Evolutionary conservation across 2,797 vertebrate species (phyloP), one percentile per base, ranked within the genome.

Genomic region (Emydoidea blandingii): DNA sequence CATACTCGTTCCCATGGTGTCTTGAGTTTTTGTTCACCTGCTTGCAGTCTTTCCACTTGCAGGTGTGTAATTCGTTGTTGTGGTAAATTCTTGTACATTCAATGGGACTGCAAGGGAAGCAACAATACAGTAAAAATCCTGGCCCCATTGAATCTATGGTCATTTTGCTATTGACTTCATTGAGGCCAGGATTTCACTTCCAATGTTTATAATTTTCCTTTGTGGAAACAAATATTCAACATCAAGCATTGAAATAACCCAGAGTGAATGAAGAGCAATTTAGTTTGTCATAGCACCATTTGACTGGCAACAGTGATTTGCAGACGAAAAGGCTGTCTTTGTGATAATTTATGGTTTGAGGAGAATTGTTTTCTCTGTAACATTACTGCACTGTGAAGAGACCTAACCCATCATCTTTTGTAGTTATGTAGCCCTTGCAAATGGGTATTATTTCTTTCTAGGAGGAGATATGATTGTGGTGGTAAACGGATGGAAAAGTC

Each of bases 241-340:
- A 65, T n/a, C 57, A 72, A 87, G 41, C 12, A 37, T 44, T 72
- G 25, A 89, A 94, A 89, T 68, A 89, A 88, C 49, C 12, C 59
- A 18, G 80, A 88, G n/a, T 59, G 79, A 5, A 31, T 85, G 91
- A 96, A 88, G 56, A 97, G 93, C 79, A 89, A 54, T 62, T 23
- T 79, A 57, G 59, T 85, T 37, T 97, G 80, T 90, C 65, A 12
- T 25, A 90, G 94, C 93, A 95, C 85, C 41, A 10, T 80, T 93
- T 95, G 89, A 92, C 90, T 94, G 91, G 34, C 87, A 89, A 80
- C 87, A 29, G 3, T 62, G 87, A 94, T 79, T 86, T 93, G 85
- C 80, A 78, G 57, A 88, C 52, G 87, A 41, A 79, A 65, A n/a
- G 1, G 85, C 82, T 79, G 82, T 87, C 82, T 94, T 68, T 54